These are phyloP conservation scores for Kuschelorhynchus macadamiae DNA, from an alignment of 2,888 invertebrate species.

Conservation along the genomic window DNA sequence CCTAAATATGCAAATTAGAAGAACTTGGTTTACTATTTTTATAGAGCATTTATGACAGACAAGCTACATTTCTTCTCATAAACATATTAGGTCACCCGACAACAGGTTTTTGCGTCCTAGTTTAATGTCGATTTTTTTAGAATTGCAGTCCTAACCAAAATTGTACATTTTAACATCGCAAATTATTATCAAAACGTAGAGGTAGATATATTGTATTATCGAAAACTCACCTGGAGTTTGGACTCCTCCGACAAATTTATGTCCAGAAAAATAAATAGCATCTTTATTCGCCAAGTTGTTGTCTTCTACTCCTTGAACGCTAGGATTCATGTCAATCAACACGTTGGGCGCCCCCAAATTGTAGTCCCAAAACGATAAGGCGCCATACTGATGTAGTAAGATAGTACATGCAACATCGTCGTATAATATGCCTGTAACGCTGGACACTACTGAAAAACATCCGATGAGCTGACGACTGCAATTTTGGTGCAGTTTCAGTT, in stretches of 20 bases:
- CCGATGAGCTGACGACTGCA: slow-evolving; percentile 82
- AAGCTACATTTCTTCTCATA: too few relatives aligned
- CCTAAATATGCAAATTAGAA: too few relatives aligned
- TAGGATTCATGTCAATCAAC: slow-evolving; percentile 88
- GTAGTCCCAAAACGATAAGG: slow-evolving; percentile 91
- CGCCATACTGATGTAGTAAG: slow-evolving; percentile 85
- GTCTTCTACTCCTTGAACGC: slow-evolving; percentile 78
- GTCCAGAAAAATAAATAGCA: slow-evolving; percentile 89
- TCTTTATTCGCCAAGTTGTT: slow-evolving; percentile 82
- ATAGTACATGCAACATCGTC: slow-evolving; percentile 88
- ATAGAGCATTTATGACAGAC: too few relatives aligned
- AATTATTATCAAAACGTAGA: too few relatives aligned
- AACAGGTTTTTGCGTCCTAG: too few relatives aligned
- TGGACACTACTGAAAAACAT: slow-evolving; percentile 89
- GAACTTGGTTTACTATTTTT: too few relatives aligned
- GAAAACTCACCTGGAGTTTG: slow-evolving; percentile 79
- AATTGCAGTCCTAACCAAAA: too few relatives aligned
- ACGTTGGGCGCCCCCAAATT: slow-evolving; percentile 87
- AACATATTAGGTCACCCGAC: too few relatives aligned
- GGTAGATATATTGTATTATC: too few relatives aligned
- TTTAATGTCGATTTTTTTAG: too few relatives aligned
- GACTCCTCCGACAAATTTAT: slow-evolving; percentile 92
- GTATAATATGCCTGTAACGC: slow-evolving; percentile 88
- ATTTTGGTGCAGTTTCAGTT: slow-evolving; percentile 76
- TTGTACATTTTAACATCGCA: too few relatives aligned